Percentiles rank a stretch among this genome's conserved stretches.
Conservation (phyloP, 1,140 invertebrate genomes). For the Hyles euphorbiae region DNA sequence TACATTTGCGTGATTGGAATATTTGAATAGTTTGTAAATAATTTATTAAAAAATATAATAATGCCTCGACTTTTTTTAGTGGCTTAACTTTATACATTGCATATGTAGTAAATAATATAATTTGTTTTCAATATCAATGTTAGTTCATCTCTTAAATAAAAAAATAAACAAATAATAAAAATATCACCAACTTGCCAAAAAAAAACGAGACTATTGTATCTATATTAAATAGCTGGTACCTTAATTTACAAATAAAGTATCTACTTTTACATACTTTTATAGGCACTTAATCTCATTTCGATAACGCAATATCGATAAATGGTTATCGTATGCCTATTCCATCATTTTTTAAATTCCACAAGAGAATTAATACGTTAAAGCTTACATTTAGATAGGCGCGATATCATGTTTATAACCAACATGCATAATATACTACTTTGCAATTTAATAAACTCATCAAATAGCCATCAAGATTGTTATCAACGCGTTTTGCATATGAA, state of each 20-base stretch:
- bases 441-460: constrained; percentile 51
- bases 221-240: no score
- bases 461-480: constrained; percentile 30
- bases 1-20: no score
- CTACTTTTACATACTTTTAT: not conserved
- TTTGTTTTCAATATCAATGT: no score
- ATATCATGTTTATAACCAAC: not conserved
- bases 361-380: constrained; percentile 1
- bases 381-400: not conserved
- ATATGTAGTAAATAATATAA: no score
- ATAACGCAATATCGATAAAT: not conserved
- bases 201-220: no score
- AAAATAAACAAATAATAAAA: no score
- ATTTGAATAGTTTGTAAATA: no score
- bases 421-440: constrained; percentile 19
- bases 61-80: no score
- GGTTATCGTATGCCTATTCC: not conserved
- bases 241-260: not conserved
- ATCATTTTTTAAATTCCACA: not conserved
- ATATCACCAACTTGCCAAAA: no score
- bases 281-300: not conserved
- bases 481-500: constrained; percentile 27
- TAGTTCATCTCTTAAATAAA: no score
- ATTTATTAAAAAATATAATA: no score
- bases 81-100: no score